Percentiles rank a stretch among this genome's conserved stretches.
These are phyloP conservation scores for Samia ricini DNA, from an alignment of 1,140 invertebrate species.

Conservation along the genomic window DNA sequence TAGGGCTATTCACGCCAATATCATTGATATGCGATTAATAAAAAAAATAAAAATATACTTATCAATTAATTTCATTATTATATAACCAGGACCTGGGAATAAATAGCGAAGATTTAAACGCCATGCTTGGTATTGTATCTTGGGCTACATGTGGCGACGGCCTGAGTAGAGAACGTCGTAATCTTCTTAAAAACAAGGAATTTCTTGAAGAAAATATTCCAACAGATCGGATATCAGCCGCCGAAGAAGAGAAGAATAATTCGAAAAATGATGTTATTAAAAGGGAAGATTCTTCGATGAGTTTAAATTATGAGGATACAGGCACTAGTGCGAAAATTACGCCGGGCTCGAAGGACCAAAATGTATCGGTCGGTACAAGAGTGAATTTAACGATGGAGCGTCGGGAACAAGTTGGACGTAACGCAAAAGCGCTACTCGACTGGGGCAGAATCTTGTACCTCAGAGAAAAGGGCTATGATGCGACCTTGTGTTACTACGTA, in stretches of 20 bases:
- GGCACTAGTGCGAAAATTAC: neutral
- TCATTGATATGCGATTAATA: neutral
- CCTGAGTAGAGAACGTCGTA: conserved; percentile 60
- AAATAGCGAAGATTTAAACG: conserved; percentile 82
- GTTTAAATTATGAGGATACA: neutral
- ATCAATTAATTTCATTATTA: neutral
- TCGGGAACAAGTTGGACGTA: conserved; percentile 82
- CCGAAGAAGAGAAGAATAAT: neutral
- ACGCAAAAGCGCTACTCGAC: conserved; percentile 87
- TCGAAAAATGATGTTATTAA: neutral
- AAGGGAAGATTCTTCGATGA: neutral
- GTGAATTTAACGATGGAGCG: conserved; percentile 37
- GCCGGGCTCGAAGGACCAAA: conserved; percentile 10
- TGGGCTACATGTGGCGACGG: conserved; percentile 89
- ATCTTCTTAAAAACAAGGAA: neutral
- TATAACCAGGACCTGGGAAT: conserved; percentile 78
- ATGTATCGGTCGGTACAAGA: neutral
- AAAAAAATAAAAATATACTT: neutral
- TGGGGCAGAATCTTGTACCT: conserved; percentile 85
- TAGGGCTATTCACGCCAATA: too few relatives aligned
- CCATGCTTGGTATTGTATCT: conserved; percentile 87
- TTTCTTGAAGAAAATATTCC: neutral
- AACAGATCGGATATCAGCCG: neutral
- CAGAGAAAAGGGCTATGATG: conserved; percentile 78
- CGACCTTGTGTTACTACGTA: conserved; percentile 82